Percentiles rank a stretch among this genome's conserved stretches.
Evolutionary conservation across 2,113 vertebrate species (phyloP).

Genomic region (Smithornis capensis): DNA sequence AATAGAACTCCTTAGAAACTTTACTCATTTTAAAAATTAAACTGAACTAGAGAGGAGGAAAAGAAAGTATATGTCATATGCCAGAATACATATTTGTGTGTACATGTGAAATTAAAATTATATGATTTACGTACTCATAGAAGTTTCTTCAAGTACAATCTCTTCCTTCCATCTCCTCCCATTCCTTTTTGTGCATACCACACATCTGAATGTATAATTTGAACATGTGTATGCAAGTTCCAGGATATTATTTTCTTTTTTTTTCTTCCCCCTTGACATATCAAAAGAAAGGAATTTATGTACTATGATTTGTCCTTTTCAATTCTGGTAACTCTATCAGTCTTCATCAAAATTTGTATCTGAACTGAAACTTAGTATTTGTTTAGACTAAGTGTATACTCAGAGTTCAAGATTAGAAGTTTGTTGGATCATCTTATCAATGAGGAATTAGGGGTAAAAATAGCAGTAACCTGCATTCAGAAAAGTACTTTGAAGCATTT

Average conservation of each 20-base stretch:
- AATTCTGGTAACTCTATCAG: not conserved
- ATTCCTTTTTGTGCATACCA: not conserved
- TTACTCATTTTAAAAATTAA: not conserved
- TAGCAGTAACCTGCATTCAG: not conserved
- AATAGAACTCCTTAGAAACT: not conserved
- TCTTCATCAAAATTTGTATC: not conserved
- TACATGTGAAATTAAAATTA: not conserved
- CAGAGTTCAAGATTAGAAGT: constrained; percentile 10
- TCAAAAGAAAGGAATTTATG: constrained; percentile 22
- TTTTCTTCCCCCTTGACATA: not conserved
- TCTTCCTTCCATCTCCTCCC: not conserved
- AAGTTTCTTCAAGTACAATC: not conserved
- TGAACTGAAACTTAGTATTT: not conserved
- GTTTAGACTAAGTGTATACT: not conserved
- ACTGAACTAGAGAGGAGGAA: not conserved
- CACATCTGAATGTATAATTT: accelerated
- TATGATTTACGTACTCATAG: not conserved
- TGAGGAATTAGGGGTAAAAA: not conserved
- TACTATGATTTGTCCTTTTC: constrained; percentile 15
- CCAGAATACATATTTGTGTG: not conserved
- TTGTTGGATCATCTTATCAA: not conserved
- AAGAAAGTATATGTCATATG: not conserved
- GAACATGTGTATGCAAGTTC: not conserved
- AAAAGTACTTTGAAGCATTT: constrained; percentile 14
- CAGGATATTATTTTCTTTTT: not conserved